Base-by-base conservation (phyloP, 2,888 invertebrate genomes). In the Pycnomerus fuliginosus region DNA sequence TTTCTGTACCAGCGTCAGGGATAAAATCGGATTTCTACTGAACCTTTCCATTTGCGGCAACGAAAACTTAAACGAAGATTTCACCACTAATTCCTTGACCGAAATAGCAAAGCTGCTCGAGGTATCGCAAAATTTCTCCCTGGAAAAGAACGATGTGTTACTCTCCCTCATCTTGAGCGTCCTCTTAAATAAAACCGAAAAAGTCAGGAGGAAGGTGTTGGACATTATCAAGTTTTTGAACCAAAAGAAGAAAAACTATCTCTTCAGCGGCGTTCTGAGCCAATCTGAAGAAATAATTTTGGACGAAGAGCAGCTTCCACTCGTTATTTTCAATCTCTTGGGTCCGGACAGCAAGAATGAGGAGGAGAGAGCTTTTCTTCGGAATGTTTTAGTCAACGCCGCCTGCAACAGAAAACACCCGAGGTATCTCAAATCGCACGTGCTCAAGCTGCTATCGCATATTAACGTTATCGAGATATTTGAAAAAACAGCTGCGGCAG, bases 281-380 rank as follows among this genome's bases (percentile, higher is more conserved):
- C 51, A 60, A 24, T 54, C 53, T 28, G 63, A 64, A 37, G 88
- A 87, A 62, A 73, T 89, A 24, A 52, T 77, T 16, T 65, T 85
- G 48, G 88, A 89, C 58, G 70, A 77, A 22, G 80, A 85, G 48
- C 87, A 88, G 62, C 68, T 85, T 11, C 73, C 80, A 0, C 70
- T 85, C 23, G 72, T 82, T 12, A 62, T 88, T 1, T 83, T 79
- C 51, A 81, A 80, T 7, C 69, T 84, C 38, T 54, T 87, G 1
- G 79, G 78, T 0, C 35, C 52, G 2, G 47, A 50, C 5, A 54
- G 51, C 5, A 53, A 50, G 27, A 36, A 31, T 16, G 27, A 24
- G 8, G 30, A 20, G 25, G 50, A 53, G 14, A 37, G 76, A 3
- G 72, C 74, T 27, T 60, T 61, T 13, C 51, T 62, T 15, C 49